A percentile compares a stretch with the other conserved stretches of the same genome.
phyloP scores from a whole-genome alignment of 2,113 vertebrate genomes.

The Heterotis niloticus region DNA sequence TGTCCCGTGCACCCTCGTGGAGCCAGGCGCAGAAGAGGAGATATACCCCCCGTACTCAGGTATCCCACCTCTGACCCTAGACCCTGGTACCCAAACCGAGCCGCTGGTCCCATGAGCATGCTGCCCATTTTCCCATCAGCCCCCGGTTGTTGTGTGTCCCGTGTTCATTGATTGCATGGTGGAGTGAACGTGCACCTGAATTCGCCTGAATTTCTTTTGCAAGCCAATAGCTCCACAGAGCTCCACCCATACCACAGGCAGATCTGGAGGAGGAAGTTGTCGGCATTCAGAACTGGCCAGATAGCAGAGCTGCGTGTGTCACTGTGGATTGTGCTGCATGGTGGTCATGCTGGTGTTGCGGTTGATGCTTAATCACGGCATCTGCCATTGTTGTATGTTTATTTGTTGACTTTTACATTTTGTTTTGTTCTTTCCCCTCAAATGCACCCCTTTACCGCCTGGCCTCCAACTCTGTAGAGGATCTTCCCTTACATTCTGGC shows the following conservation, averaged over 20 bases:
- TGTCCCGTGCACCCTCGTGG: constrained; percentile 64
- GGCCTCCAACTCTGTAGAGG: constrained; percentile 56
- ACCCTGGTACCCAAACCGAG: neutral
- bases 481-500: constrained; percentile 88
- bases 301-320: neutral
- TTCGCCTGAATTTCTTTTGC: no score
- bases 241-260: no score
- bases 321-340: constrained; percentile 11
- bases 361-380: neutral
- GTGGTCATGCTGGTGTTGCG: neutral
- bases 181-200: neutral
- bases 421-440: neutral
- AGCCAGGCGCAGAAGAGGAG: constrained; percentile 93
- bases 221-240: no score
- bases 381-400: no score
- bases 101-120: constrained; percentile 15
- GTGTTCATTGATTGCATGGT: neutral
- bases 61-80: constrained; percentile 52
- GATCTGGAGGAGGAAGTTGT: neutral
- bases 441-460: no score
- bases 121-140: neutral
- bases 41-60: constrained; percentile 90
- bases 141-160: neutral
- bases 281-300: neutral
- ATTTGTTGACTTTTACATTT: no score